Evolutionary conservation across 92 coral and sea anemone species (phyloP).

Genomic region (Umimayanthus chanpuru): DNA sequence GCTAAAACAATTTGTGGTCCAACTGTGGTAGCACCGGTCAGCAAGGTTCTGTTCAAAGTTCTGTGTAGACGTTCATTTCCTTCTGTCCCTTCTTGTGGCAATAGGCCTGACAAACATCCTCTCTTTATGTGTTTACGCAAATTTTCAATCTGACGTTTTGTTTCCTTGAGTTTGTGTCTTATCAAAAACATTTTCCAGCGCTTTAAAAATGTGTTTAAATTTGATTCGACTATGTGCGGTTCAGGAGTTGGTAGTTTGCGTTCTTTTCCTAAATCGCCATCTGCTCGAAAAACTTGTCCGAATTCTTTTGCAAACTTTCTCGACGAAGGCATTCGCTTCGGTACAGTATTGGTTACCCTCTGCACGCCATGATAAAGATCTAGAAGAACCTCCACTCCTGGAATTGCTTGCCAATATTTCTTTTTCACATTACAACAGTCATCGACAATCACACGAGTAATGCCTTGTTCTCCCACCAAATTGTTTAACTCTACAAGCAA

Average conservation of each 20-base stretch:
- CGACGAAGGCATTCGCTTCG: background rate
- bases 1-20: constrained; percentile 42
- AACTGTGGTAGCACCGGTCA: constrained; percentile 40
- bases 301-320: constrained; percentile 39
- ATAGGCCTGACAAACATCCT: constrained; percentile 46
- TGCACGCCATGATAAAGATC: background rate
- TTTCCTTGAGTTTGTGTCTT: background rate
- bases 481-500: background rate
- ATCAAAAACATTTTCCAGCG: background rate
- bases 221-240: background rate
- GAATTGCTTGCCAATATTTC: background rate
- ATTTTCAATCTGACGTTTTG: background rate
- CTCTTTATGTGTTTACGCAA: constrained; percentile 43
- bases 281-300: constrained; percentile 48
- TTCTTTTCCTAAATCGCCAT: constrained; percentile 49
- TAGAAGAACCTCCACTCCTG: background rate
- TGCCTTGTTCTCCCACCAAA: constrained; percentile 4
- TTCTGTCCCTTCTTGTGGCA: constrained; percentile 43
- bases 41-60: constrained; percentile 43
- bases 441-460: background rate
- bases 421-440: background rate
- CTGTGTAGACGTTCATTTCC: constrained; percentile 46
- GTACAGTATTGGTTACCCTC: background rate
- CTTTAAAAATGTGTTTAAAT: background rate
- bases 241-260: constrained; percentile 40